Percentiles rank a stretch among this genome's conserved stretches.
Conservation (phyloP, 2,888 invertebrate genomes). For the Drosophila longiperda region DNA sequence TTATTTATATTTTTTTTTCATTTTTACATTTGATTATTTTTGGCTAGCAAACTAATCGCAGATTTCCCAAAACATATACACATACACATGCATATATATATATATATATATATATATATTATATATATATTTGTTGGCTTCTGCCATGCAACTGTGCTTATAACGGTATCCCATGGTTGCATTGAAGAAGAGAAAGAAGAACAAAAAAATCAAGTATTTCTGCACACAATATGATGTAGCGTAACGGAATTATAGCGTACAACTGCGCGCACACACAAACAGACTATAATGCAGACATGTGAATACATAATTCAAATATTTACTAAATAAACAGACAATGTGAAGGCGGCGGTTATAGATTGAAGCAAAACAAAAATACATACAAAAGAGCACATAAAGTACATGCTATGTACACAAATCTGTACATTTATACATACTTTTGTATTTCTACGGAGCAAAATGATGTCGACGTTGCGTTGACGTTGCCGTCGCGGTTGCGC, state of each 20-base stretch:
- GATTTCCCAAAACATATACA: conserved; percentile 7
- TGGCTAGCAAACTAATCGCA: conserved; percentile 12
- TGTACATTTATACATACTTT: conserved; percentile 14
- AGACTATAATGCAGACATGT: conserved; percentile 14
- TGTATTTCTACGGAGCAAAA: conserved; percentile 20
- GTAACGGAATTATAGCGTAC: conserved; percentile 58
- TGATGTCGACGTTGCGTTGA: conserved; percentile 47
- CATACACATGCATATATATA: neutral
- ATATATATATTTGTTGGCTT: conserved; percentile 4
- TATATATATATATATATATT: conserved; percentile 6
- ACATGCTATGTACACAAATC: neutral
- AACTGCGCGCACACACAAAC: conserved; percentile 18
- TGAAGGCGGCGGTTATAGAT: conserved; percentile 45
- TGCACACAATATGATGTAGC: conserved; percentile 52
- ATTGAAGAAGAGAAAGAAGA: conserved; percentile 6
- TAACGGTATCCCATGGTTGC: conserved; percentile 50
- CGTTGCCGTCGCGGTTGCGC: conserved; percentile 64
- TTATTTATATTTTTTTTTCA: conserved; percentile 6
- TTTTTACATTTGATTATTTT: conserved; percentile 18
- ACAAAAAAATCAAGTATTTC: conserved; percentile 27
- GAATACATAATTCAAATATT: conserved; percentile 62
- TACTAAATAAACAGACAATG: conserved; percentile 71
- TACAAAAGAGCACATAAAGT: conserved; percentile 17
- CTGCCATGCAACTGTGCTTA: conserved; percentile 18
- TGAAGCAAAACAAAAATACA: conserved; percentile 38